phyloP scores from a whole-genome alignment of 1,140 invertebrate genomes.

The Drosophila teissieri region DNA sequence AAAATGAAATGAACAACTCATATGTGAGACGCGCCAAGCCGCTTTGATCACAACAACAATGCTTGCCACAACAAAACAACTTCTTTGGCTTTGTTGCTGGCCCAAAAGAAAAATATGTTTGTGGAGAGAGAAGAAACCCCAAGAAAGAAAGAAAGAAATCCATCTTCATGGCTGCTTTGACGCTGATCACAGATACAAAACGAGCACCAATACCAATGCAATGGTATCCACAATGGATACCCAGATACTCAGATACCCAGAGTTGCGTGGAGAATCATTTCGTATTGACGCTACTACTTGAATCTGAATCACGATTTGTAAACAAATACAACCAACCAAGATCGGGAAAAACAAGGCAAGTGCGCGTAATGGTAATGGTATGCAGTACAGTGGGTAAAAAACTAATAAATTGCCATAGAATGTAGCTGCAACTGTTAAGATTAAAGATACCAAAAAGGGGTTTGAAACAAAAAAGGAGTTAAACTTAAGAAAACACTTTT shows the following conservation, averaged over 20 bases:
- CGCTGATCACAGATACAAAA: slow-evolving; percentile 59
- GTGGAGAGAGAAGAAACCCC: slow-evolving; percentile 37
- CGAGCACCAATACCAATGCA: slow-evolving; percentile 3
- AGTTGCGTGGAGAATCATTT: slow-evolving; percentile 53
- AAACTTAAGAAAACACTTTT: not conserved
- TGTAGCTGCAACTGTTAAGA: too few species aligned
- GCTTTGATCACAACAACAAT: slow-evolving; percentile 83
- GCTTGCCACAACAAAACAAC: slow-evolving; percentile 83
- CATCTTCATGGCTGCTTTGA: slow-evolving; percentile 70
- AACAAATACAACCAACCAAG: slow-evolving; percentile 67
- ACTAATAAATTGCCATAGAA: too few species aligned
- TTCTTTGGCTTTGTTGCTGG: slow-evolving; percentile 74
- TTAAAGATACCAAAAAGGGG: not conserved
- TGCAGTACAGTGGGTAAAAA: slow-evolving; percentile 47
- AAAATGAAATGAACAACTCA: slow-evolving; percentile 61
- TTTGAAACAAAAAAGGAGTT: not conserved
- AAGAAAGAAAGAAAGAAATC: slow-evolving; percentile 68
- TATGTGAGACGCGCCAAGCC: slow-evolving; percentile 75
- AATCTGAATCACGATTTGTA: slow-evolving; percentile 82
- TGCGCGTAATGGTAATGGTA: slow-evolving; percentile 71
- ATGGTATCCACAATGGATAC: slow-evolving; percentile 34
- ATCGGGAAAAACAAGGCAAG: slow-evolving; percentile 46
- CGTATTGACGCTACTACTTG: slow-evolving; percentile 73
- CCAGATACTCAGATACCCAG: too few species aligned
- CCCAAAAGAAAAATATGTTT: slow-evolving; percentile 47